Evolutionary conservation across 1,140 invertebrate genomes (phyloP), one percentile per base, ranked within the genome.

Genomic region (Lasaia peninsularis): DNA sequence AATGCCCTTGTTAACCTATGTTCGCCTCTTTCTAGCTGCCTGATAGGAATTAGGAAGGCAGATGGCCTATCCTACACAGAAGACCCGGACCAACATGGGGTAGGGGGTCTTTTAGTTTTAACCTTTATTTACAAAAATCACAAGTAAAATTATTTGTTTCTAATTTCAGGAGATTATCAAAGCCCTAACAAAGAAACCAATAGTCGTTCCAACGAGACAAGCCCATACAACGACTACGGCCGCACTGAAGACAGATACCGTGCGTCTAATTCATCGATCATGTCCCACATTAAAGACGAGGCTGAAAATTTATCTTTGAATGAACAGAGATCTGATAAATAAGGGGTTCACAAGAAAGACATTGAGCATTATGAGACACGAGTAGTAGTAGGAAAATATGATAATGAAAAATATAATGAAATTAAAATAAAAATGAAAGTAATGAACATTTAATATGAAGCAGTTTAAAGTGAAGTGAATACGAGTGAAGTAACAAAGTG

Each of bases 221-320:
- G 84, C 54, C 83, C 79, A 0, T 87, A 88, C 60, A 80, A 87
- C 12, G 83, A 87, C 40, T 86, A 88, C 60, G 59, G 72, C 2
- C 77, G 86, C 40, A 58, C 75, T 0, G 83, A 86, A 6, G 83
- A 86, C 21, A 62, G 83, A 57, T 86, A 86, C 62, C 75, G 82
- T 3, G 62, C 80, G 21, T 75, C 84, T 21, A n/a, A n/a, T n/a
- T n/a, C n/a, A n/a, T n/a, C n/a, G n/a, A n/a, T n/a, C n/a, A 78
- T 82, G 52, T 82, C 80, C 4, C 85, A 86, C 67, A 79, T 86
- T 56, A 80, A 85, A 35, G 89, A 90, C 52, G 86, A 86, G 62
- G 89, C 89, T 0, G 89, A 90, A 48, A 90, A 90, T 58, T 66
- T 90, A 2, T 90, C 89, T 1, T 78, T 90, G 21, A 90, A 90